These are phyloP conservation scores for Spodoptera frugiperda DNA, from an alignment of 1,140 invertebrate genomes.

Conservation along the genomic window DNA sequence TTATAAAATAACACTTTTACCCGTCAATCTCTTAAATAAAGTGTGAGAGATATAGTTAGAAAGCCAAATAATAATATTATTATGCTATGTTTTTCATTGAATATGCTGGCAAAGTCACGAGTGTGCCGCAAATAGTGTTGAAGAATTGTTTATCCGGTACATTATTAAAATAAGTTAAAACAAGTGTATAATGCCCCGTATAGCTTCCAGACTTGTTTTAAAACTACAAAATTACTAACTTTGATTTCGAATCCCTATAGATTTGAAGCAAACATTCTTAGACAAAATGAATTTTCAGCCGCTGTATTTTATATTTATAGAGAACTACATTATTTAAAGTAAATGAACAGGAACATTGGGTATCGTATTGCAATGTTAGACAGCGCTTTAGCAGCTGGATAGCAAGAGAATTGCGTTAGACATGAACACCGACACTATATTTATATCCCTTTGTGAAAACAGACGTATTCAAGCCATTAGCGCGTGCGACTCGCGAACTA, in stretches of 20 bases:
- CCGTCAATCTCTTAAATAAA: too few relatives aligned
- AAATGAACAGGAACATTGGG: slow-evolving; percentile 23
- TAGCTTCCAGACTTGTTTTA: neutral
- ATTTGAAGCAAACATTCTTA: neutral
- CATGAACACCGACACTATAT: slow-evolving; percentile 52
- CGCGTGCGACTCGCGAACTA: slow-evolving; percentile 76
- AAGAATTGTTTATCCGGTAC: too few relatives aligned
- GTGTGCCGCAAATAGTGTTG: too few relatives aligned
- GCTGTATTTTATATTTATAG: slow-evolving; percentile 23
- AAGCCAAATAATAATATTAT: too few relatives aligned
- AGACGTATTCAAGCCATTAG: slow-evolving; percentile 77
- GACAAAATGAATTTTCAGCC: slow-evolving; percentile 8
- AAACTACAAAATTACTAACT: slow-evolving; percentile 3
- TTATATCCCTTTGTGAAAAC: slow-evolving; percentile 73
- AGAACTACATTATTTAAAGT: slow-evolving; percentile 15
- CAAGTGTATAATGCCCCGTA: neutral
- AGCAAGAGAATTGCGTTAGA: slow-evolving; percentile 37
- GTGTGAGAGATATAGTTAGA: too few relatives aligned
- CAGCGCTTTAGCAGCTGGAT: slow-evolving; percentile 34
- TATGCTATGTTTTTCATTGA: too few relatives aligned
- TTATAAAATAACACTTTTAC: too few relatives aligned
- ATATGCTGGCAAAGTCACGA: too few relatives aligned
- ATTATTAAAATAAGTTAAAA: too few relatives aligned
- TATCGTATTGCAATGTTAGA: slow-evolving; percentile 29
- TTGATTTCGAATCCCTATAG: neutral